Evolutionary conservation across 2,888 invertebrate species (phyloP), one percentile per base, ranked within the genome.

Genomic region (Hypselothyrea guttata): DNA sequence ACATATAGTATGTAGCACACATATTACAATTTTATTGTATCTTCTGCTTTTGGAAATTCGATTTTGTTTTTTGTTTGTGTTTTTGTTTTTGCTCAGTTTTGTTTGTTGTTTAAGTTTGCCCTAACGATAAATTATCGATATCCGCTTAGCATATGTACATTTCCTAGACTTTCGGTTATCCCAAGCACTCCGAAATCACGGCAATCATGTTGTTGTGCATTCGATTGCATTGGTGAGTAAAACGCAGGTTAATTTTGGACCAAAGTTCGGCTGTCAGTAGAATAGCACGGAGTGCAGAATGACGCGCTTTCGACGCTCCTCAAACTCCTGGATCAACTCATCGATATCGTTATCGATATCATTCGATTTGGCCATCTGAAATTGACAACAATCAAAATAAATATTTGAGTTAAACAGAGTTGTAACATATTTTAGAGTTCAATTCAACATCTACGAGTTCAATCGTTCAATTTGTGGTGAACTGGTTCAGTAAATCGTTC

Each of bases 281-380:
- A 79, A 79, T 7, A 83, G 85, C 2, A 79, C 78, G 0, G 78
- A 79, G 48, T 81, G 81, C 16, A 81, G 54, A 38, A 81, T 81
- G 1, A 71, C 75, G 4, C 82, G 73, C 18, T 81, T 81, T 16
- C 84, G 53, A 1, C 84, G 84, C 38, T 81, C 82, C 49, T 81
- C 81, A 40, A 81, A 84, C 22, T 81, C 86, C 35, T 81, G 84
- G 15, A 81, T 76, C 68, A 81, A 73, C 49, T 81, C 81, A 57
- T 81, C 81, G 22, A 81, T 86, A 33, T 81, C 81, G 28, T 81
- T 81, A 57, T 81, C 81, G 18, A 81, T 58, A 47, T 81, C 81
- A 13, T 54, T 73, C 0, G 81, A 81, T 59, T 81, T 81, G 7
- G 84, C 47, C 74, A 79, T 61, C 78, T 78, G 37, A 1, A 59